These are phyloP conservation scores for Tiaroga cobitis DNA, from an alignment of 2,797 vertebrate genomes.

Conservation along the genomic window DNA sequence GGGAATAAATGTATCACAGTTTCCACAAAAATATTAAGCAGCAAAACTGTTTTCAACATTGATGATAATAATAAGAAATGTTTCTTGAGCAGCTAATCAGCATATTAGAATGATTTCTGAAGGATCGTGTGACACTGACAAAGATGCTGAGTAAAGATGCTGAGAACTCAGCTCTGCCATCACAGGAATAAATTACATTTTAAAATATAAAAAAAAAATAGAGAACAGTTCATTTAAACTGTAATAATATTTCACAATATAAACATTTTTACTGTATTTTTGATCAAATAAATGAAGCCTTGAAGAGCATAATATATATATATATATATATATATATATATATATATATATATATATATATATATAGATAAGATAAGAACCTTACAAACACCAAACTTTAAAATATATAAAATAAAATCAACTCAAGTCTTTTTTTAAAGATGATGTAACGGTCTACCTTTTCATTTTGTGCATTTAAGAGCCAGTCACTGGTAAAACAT, in stretches of 20 bases:
- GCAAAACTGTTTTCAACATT: too few species aligned
- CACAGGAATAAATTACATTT: neutral
- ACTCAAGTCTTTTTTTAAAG: neutral
- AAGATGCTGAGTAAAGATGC: neutral
- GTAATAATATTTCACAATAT: neutral
- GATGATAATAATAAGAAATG: too few species aligned
- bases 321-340: too few species aligned
- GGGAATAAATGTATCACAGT: too few species aligned
- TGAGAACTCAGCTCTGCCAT: neutral
- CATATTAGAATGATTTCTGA: neutral
- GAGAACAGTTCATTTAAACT: neutral
- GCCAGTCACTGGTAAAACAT: neutral
- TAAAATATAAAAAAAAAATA: neutral
- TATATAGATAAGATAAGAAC: neutral
- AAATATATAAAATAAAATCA: neutral
- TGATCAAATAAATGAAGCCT: neutral
- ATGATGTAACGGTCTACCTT: too few species aligned
- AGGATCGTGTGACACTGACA: neutral
- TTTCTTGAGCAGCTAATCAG: neutral
- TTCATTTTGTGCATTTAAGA: neutral
- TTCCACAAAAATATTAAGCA: too few species aligned
- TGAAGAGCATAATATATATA: neutral
- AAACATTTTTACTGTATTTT: neutral
- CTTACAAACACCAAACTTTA: neutral
- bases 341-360: too few species aligned